A percentile compares a stretch with the other conserved stretches of the same genome.
phyloP scores from a whole-genome alignment of 1,140 invertebrate genomes.

The Drusus annulatus region DNA sequence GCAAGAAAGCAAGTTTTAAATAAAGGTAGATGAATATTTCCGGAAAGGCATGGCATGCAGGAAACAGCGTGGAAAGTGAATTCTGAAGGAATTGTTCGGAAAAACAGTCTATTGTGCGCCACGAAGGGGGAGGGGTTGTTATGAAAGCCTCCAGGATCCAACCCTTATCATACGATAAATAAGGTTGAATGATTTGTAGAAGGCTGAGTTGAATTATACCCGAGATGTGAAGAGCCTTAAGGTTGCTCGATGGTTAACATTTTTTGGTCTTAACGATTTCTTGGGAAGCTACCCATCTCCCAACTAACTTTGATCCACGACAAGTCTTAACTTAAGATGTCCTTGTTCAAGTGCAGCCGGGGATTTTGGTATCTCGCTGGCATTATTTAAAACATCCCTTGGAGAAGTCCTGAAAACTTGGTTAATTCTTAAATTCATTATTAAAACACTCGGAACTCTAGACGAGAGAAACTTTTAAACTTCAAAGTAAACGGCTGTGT shows the following conservation, averaged over 20 bases:
- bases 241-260: neutral
- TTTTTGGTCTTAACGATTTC: neutral
- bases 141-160: slow-evolving; percentile 21
- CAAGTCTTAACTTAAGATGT: no score
- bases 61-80: slow-evolving; percentile 2
- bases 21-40: slow-evolving; percentile 7
- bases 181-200: slow-evolving; percentile 31
- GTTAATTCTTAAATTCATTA: no score
- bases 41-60: neutral
- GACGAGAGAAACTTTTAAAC: no score
- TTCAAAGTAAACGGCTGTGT: no score
- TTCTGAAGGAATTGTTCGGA: slow-evolving; percentile 3
- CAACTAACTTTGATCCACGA: neutral
- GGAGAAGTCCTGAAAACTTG: no score
- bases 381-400: no score
- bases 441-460: no score
- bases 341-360: no score
- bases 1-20: neutral
- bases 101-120: slow-evolving; percentile 13
- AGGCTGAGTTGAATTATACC: slow-evolving; percentile 18
- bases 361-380: no score
- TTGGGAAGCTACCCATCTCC: neutral
- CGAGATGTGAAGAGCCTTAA: neutral
- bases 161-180: slow-evolving; percentile 23
- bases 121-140: neutral